phyloP scores from a whole-genome alignment of 30 jellyfish, hydroid and myxozoan genomes.

The Clytia hemisphaerica region DNA sequence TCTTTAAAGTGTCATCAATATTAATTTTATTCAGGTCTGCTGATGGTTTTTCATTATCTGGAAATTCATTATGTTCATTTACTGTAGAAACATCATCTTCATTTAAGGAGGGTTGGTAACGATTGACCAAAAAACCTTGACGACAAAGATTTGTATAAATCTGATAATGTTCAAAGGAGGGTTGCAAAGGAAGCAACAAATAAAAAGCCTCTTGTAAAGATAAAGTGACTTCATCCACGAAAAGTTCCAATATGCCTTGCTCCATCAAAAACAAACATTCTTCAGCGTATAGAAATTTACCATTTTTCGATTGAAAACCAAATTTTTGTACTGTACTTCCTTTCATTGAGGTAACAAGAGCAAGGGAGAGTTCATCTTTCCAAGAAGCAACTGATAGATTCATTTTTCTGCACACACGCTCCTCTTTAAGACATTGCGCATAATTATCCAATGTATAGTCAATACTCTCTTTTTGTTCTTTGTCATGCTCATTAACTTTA shows the following conservation, averaged over 20 bases:
- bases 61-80: too few relatives aligned
- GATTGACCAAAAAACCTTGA: conserved; percentile 43
- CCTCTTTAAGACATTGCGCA: conserved; percentile 44
- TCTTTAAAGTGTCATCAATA: too few relatives aligned
- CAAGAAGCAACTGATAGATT: conserved; percentile 37
- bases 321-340: conserved; percentile 39
- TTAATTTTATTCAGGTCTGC: too few relatives aligned
- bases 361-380: not conserved
- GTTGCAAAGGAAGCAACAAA: conserved; percentile 20
- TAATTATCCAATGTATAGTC: conserved; percentile 21
- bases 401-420: conserved; percentile 41
- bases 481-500: not conserved
- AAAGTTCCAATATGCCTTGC: conserved; percentile 48
- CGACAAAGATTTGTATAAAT: conserved; percentile 40
- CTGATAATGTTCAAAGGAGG: conserved; percentile 38
- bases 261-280: conserved; percentile 45
- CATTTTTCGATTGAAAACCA: conserved; percentile 29
- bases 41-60: too few relatives aligned
- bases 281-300: conserved; percentile 36
- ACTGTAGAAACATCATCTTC: too few relatives aligned
- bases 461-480: not conserved
- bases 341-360: conserved; percentile 15
- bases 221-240: conserved; percentile 27
- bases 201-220: conserved; percentile 47
- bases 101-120: too few relatives aligned